Evolutionary conservation across 2,113 vertebrate species (phyloP), one percentile per base, ranked within the genome.

Genomic region (Oenanthe melanoleuca): DNA sequence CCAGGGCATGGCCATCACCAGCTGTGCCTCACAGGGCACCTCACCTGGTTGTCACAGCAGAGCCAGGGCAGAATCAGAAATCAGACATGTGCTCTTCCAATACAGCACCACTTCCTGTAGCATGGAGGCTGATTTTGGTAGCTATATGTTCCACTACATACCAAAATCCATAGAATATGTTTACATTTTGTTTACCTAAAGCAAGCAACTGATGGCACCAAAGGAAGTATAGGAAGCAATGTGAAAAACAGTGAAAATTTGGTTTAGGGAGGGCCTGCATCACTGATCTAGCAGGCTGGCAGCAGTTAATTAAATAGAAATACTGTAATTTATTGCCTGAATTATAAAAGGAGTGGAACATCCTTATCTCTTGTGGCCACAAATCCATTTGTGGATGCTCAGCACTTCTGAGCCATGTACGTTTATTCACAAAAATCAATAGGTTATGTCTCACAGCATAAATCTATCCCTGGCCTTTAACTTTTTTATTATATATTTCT

Each of bases 41-140:
- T 75, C 22, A 8, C 44, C 42, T 11, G 18, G 15, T 8, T 25
- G 9, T 20, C 38, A 21, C 6, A 4, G 57, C 38, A 72, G 59
- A 59, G 19, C 49, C 31, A 40, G 21, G 33, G 56, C 19, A 61
- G 49, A 42, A 34, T 20, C 50, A 64, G 34, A 73, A 69, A 75
- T 71, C 11, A 31, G 14, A 37, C 0, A 0, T 2, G 12, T 61
- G 45, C n/a, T 38, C 11, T 38, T 29, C 31, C 49, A 42, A 18
- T 12, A 8, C 29, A 50, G 23, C 33, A 83, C n/a, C 14, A 12
- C 44, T 72, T 80, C 71, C 40, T 60, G 11, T 65, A 37, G 5
- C 11, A 24, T 10, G 12, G 67, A 52, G 52, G 21, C 29, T 91
- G 1, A 13, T 38, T 77, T 33, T 23, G 29, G 26, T 72, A 56